Evolutionary conservation across 1,140 invertebrate genomes (phyloP).

Genomic region (Formica selysi): DNA sequence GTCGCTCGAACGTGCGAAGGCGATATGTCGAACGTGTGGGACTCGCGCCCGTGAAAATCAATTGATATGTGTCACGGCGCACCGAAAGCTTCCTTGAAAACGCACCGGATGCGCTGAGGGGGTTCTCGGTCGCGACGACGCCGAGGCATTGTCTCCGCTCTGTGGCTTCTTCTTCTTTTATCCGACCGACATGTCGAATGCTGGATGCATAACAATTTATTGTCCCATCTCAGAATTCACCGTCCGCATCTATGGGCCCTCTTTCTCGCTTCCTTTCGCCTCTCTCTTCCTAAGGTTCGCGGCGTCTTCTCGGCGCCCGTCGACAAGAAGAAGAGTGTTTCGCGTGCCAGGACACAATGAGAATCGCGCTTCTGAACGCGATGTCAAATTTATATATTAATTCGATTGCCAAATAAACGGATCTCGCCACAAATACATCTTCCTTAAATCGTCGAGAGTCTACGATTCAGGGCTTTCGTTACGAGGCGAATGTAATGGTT

Average conservation of each 20-base stretch:
- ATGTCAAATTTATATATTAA: neutral
- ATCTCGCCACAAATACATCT: slow-evolving; percentile 10
- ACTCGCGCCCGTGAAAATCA: slow-evolving; percentile 78
- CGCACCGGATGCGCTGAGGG: slow-evolving; percentile 81
- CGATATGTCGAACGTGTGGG: slow-evolving; percentile 69
- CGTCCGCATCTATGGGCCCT: slow-evolving; percentile 56
- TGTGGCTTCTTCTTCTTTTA: slow-evolving; percentile 82
- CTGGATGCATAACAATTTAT: slow-evolving; percentile 82
- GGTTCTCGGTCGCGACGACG: slow-evolving; percentile 75
- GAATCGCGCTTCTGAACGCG: neutral
- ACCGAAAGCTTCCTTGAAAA: slow-evolving; percentile 83
- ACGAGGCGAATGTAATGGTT: slow-evolving; percentile 43
- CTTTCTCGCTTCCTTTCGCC: slow-evolving; percentile 66
- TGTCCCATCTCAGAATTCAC: slow-evolving; percentile 76
- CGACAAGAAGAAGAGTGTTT: slow-evolving; percentile 58
- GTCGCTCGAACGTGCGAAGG: slow-evolving; percentile 12
- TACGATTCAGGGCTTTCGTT: neutral
- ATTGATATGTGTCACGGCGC: slow-evolving; percentile 84
- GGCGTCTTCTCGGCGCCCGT: slow-evolving; percentile 63
- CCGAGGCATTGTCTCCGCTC: slow-evolving; percentile 78
- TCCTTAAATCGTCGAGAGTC: slow-evolving; percentile 4
- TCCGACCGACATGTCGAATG: slow-evolving; percentile 84
- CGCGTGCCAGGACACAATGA: slow-evolving; percentile 39
- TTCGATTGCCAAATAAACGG: slow-evolving; percentile 19
- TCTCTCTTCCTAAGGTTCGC: slow-evolving; percentile 46